Percentiles rank a stretch among this genome's conserved stretches.
phyloP scores from a whole-genome alignment of 2,888 invertebrate genomes.

The Drosophila percnosoma region DNA sequence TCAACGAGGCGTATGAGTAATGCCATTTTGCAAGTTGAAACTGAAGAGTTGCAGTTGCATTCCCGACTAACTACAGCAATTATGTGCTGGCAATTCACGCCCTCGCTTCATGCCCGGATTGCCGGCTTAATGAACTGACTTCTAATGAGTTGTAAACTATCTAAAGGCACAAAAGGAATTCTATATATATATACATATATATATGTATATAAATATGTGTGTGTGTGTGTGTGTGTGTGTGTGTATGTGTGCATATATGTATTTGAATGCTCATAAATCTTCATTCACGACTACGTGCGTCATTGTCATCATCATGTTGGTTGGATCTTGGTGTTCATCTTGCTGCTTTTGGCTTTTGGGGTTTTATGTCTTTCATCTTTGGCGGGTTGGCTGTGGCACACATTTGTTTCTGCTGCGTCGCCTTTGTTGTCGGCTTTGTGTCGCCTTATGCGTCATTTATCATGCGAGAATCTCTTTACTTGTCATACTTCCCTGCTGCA shows the following conservation, averaged over 20 bases:
- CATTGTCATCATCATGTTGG: constrained; percentile 49
- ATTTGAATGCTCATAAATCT: constrained; percentile 68
- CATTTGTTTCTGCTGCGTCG: constrained; percentile 65
- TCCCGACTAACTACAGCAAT: constrained; percentile 49
- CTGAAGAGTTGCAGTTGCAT: constrained; percentile 35
- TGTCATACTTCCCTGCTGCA: constrained; percentile 64
- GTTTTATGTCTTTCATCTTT: constrained; percentile 33
- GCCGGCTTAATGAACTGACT: constrained; percentile 49
- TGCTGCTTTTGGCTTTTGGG: constrained; percentile 11
- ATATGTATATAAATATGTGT: not conserved
- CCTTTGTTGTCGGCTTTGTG: constrained; percentile 64
- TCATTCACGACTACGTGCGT: constrained; percentile 61
- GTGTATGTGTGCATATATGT: constrained; percentile 19
- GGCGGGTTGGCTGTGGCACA: constrained; percentile 33
- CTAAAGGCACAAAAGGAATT: constrained; percentile 19
- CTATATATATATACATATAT: not conserved
- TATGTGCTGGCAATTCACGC: constrained; percentile 41
- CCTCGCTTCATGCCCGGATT: not conserved
- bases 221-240: not conserved
- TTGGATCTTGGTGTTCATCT: constrained; percentile 24
- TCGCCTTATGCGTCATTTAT: constrained; percentile 75
- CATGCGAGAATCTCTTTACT: constrained; percentile 63
- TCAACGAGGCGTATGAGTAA: constrained; percentile 55
- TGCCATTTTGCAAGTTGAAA: constrained; percentile 39
- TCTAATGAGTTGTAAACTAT: constrained; percentile 65